Conservation (phyloP, 2,797 vertebrate genomes). For the Corythornis leucogaster region DNA sequence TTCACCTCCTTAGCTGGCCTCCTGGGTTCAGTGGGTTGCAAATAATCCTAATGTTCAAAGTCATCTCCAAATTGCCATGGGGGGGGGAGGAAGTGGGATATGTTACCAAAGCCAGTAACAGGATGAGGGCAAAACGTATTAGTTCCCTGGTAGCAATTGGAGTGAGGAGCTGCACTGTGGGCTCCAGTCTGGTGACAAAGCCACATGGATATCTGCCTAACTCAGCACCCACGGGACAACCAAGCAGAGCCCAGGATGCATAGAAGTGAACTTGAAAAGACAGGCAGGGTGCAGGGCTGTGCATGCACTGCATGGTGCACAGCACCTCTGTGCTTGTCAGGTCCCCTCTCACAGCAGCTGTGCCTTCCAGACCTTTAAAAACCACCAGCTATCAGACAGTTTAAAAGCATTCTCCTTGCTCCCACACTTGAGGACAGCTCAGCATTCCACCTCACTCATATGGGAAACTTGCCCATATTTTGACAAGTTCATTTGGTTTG, state of each 20-base stretch:
- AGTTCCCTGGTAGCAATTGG: neutral
- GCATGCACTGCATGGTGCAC: fast-evolving
- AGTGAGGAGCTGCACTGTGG: neutral
- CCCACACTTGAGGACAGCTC: neutral
- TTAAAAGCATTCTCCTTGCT: neutral
- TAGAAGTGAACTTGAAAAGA: neutral
- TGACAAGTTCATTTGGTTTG: neutral
- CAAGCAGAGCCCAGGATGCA: neutral
- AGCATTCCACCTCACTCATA: neutral
- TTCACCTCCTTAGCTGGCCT: neutral
- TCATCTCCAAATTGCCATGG: neutral
- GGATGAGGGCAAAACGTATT: neutral
- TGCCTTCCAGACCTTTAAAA: neutral
- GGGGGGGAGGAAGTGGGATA: neutral
- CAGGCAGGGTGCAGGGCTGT: neutral
- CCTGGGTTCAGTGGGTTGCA: neutral
- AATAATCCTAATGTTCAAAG: neutral
- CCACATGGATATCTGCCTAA: neutral
- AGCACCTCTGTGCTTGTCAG: neutral
- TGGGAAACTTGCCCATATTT: neutral
- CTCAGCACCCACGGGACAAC: neutral
- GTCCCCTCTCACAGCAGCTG: neutral
- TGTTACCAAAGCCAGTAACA: neutral
- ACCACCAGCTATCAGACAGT: neutral
- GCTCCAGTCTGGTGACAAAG: neutral